Percentiles rank a stretch among this genome's conserved stretches.
Conservation (phyloP, 2,888 invertebrate species). For the Anoncus sp. region DNA sequence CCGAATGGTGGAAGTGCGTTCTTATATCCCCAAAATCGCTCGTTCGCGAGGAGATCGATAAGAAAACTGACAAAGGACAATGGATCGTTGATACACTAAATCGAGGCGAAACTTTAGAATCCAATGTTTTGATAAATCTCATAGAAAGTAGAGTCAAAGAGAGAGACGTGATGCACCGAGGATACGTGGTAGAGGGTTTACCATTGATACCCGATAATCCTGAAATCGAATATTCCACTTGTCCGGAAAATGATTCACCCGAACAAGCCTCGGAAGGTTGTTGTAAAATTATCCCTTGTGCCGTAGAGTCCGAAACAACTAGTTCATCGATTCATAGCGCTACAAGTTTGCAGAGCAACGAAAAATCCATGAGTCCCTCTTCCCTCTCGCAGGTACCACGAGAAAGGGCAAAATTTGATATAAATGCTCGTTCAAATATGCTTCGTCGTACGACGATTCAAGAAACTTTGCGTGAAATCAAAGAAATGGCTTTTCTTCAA, state of each 20-base stretch:
- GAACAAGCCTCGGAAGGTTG: conserved; percentile 15
- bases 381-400: neutral
- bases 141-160: conserved; percentile 84
- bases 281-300: conserved; percentile 13
- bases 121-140: conserved; percentile 84
- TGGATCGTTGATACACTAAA: conserved; percentile 86
- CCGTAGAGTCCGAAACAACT: neutral
- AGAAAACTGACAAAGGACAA: conserved; percentile 84
- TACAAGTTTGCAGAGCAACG: conserved; percentile 2
- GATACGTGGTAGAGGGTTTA: conserved; percentile 88
- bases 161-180: conserved; percentile 85
- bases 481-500: neutral
- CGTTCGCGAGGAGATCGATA: conserved; percentile 86
- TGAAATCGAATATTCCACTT: conserved; percentile 69
- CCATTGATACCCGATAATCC: conserved; percentile 85
- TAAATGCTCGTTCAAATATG: conserved; percentile 9
- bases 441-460: conserved; percentile 28
- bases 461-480: neutral
- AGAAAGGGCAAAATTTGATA: neutral
- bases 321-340: conserved; percentile 26
- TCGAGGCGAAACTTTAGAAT: conserved; percentile 84
- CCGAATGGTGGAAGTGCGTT: conserved; percentile 85
- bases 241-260: conserved; percentile 71
- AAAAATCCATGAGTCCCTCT: neutral
- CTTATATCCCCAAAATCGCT: conserved; percentile 86